These are phyloP conservation scores for Sarotherodon lohbergeri DNA, from an alignment of 2,113 vertebrate species.

Conservation along the genomic window DNA sequence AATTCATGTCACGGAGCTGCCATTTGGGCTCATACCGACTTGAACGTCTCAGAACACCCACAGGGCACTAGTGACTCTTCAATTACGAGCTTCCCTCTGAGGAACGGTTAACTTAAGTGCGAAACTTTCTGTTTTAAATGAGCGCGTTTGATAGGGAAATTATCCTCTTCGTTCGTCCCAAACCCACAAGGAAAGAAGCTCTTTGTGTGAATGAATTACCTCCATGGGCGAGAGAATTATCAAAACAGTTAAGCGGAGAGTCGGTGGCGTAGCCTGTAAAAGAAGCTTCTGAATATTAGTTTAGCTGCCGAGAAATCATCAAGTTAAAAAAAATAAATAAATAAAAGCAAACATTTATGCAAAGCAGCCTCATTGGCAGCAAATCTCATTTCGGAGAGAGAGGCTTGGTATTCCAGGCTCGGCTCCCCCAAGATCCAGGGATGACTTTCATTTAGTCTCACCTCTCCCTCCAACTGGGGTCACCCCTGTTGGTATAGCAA, in stretches of 20 bases:
- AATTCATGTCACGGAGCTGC: constrained; percentile 25
- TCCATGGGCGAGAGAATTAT: constrained; percentile 62
- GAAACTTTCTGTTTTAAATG: constrained; percentile 86
- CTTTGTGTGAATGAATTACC: constrained; percentile 79
- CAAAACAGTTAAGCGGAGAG: not conserved
- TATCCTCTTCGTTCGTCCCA: constrained; percentile 82
- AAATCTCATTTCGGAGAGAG: constrained; percentile 25
- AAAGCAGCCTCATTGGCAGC: constrained; percentile 25
- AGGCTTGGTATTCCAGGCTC: constrained; percentile 37
- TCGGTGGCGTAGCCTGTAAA: not conserved
- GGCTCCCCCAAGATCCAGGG: constrained; percentile 53
- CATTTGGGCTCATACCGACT: constrained; percentile 58
- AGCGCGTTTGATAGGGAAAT: constrained; percentile 88
- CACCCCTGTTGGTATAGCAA: constrained; percentile 74
- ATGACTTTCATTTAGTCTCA: constrained; percentile 70
- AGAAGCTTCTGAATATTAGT: not conserved
- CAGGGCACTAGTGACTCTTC: constrained; percentile 83
- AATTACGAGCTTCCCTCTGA: constrained; percentile 77
- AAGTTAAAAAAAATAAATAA: not conserved
- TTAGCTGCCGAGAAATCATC: not conserved
- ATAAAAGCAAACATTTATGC: constrained; percentile 30
- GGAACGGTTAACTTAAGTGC: constrained; percentile 82
- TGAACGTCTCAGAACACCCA: constrained; percentile 69
- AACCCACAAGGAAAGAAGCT: constrained; percentile 64
- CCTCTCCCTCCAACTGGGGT: constrained; percentile 66